Conservation (phyloP, 30 jellyfish, hydroid and myxozoan genomes). For the Nemopilema nomurai region DNA sequence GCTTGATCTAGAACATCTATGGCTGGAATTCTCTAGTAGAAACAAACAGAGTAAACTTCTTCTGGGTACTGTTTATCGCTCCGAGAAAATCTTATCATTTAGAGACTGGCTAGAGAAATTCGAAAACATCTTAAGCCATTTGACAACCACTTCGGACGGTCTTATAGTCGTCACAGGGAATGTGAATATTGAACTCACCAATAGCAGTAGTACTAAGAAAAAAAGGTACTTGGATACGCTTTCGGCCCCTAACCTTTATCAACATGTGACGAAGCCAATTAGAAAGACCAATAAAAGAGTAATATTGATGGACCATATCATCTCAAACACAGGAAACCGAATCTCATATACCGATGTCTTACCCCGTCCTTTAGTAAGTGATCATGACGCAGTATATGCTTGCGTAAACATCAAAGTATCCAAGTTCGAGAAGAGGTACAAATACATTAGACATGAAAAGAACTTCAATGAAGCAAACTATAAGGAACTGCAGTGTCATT, state of each 20-base stretch:
- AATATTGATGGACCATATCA: slow-evolving; percentile 69
- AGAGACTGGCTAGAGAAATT: slow-evolving; percentile 50
- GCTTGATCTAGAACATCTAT: slow-evolving; percentile 56
- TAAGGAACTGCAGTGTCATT: not conserved
- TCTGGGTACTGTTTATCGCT: slow-evolving; percentile 61
- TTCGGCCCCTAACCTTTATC: slow-evolving; percentile 43
- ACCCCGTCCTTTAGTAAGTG: slow-evolving; percentile 60
- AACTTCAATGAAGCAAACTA: slow-evolving; percentile 18
- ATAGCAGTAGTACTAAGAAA: no score
- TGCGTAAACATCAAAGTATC: slow-evolving; percentile 49
- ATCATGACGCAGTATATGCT: slow-evolving; percentile 54
- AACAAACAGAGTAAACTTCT: slow-evolving; percentile 64
- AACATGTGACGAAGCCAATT: slow-evolving; percentile 55
- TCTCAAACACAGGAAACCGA: slow-evolving; percentile 25
- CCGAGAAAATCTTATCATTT: slow-evolving; percentile 47
- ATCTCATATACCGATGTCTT: slow-evolving; percentile 44
- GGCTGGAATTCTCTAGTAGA: slow-evolving; percentile 67
- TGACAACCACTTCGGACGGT: slow-evolving; percentile 63
- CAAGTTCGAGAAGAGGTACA: slow-evolving; percentile 44
- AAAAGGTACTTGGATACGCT: slow-evolving; percentile 40
- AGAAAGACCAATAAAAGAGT: slow-evolving; percentile 57
- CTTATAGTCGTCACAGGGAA: slow-evolving; percentile 52
- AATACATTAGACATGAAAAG: slow-evolving; percentile 70
- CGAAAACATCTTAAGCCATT: slow-evolving; percentile 34
- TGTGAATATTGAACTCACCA: slow-evolving; percentile 61